Conservation (phyloP, 2,797 vertebrate genomes). For the Rousettus madagascariensis region DNA sequence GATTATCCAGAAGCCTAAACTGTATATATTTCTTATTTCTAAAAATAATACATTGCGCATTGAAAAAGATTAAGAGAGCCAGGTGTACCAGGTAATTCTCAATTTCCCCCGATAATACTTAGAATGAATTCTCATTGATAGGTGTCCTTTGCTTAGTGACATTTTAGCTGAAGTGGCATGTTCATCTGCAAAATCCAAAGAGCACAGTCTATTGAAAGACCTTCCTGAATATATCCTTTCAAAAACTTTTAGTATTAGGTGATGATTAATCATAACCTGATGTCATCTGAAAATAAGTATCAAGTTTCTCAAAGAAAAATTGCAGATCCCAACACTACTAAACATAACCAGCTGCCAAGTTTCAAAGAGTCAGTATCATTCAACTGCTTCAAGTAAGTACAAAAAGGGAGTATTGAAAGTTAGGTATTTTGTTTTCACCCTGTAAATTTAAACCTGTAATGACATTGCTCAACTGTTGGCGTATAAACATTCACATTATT, state of each 20-base stretch:
- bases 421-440: background rate
- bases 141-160: constrained; percentile 57
- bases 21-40: constrained; percentile 75
- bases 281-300: constrained; percentile 74
- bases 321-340: constrained; percentile 25
- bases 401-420: background rate
- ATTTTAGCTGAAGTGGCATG: constrained; percentile 76
- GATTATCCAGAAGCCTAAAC: constrained; percentile 75
- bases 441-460: constrained; percentile 30
- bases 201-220: constrained; percentile 75
- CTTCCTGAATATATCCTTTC: constrained; percentile 80
- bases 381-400: background rate
- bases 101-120: constrained; percentile 70
- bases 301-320: constrained; percentile 75
- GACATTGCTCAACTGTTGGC: background rate
- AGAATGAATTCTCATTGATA: constrained; percentile 63
- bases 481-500: constrained; percentile 2
- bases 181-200: constrained; percentile 80
- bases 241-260: constrained; percentile 80
- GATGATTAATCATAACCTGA: constrained; percentile 78
- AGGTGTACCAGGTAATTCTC: constrained; percentile 41
- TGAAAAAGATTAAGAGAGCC: constrained; percentile 68
- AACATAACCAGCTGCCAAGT: constrained; percentile 46
- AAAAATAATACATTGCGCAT: constrained; percentile 76
- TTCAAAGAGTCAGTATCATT: background rate